Conservation (phyloP, 2,113 vertebrate species). For the Dromas ardeola region DNA sequence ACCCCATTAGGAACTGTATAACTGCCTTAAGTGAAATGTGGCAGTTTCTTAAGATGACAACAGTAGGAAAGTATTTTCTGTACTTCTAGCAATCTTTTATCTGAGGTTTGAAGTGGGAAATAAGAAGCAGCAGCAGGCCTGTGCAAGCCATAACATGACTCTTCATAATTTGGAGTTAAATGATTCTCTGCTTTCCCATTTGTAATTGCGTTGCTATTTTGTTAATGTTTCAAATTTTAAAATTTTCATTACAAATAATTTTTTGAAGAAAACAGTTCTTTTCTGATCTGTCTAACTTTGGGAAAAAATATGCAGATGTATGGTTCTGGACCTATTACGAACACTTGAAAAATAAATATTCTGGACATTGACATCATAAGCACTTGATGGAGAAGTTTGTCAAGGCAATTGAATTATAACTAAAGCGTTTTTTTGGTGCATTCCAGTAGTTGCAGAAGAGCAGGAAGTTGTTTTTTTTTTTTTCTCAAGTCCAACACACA, state of each 20-base stretch:
- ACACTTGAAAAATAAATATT: not conserved
- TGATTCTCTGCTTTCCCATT: not conserved
- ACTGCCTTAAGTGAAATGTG: not conserved
- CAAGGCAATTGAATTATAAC: not conserved
- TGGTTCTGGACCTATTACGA: not conserved
- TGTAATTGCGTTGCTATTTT: not conserved
- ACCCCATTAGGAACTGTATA: not conserved
- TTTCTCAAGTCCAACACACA: not conserved
- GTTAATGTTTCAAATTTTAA: not conserved
- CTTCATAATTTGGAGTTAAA: not conserved
- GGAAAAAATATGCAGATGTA: not conserved
- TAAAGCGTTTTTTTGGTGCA: accelerated
- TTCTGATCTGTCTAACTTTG: not conserved
- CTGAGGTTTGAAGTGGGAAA: not conserved
- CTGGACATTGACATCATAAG: not conserved
- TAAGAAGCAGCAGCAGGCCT: not conserved
- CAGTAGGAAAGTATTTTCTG: not conserved
- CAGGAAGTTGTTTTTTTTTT: not conserved
- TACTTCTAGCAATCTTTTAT: not conserved
- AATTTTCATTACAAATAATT: not conserved
- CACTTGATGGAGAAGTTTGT: not conserved
- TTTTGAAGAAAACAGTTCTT: not conserved
- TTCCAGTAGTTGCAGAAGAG: not conserved
- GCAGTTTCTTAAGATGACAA: not conserved
- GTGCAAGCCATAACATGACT: not conserved